Evolutionary conservation across 1,140 invertebrate genomes (phyloP), one percentile per base, ranked within the genome.

Genomic region (Agraylea sexmaculata): DNA sequence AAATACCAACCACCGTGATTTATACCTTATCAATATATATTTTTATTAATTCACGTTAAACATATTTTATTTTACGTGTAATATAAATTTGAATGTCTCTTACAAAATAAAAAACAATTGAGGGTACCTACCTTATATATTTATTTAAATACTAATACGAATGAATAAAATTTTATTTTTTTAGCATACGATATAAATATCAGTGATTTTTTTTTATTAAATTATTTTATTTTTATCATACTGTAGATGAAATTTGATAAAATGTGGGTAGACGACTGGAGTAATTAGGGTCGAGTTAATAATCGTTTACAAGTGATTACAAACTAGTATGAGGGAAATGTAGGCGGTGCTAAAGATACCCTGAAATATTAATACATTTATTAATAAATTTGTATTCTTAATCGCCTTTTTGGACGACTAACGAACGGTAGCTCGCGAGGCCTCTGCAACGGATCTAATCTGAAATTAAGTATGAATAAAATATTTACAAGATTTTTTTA

Each of bases 221-320:
- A n/a, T n/a, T n/a, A n/a, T n/a, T n/a, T n/a, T n/a, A n/a, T n/a
- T n/a, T n/a, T n/a, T n/a, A n/a, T n/a, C n/a, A n/a, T n/a, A n/a
- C n/a, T n/a, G n/a, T n/a, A n/a, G n/a, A 48, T 41, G 42, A 32
- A 37, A 20, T 22, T 32, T 21, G 33, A 40, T 40, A 47, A 32
- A 28, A 33, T 19, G 23, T 17, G 29, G 34, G 32, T 28, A 13
- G 30, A 23, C 6, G 30, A 31, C 30, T 6, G 13, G 30, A 36
- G 15, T n/a, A 29, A 28, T 23, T 23, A 38, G 22, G 37, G 37
- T 6, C 28, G 19, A 16, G 16, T 30, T 30, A 4, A n/a, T 13
- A 11, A 13, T 30, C 16, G 5, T 4, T 30, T 30, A 13, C 29
- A 30, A 30, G 16, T 30, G 11, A 30, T 30, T n/a, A 16, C 11